phyloP scores from a whole-genome alignment of 2,888 invertebrate genomes.

The Apodemia hepburni region DNA sequence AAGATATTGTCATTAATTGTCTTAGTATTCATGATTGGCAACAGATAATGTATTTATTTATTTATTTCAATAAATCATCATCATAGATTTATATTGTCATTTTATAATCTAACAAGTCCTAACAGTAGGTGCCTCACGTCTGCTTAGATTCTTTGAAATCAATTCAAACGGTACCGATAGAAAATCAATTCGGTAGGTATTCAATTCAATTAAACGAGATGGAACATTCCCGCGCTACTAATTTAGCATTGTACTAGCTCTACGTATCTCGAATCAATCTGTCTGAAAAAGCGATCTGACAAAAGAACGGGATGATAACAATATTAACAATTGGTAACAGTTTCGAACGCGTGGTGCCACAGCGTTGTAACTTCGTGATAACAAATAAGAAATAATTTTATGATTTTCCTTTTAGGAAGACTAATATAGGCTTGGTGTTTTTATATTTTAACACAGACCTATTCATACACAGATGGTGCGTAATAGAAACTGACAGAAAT shows the following conservation, averaged over 20 bases:
- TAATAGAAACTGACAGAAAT: background rate
- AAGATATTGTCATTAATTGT: no score
- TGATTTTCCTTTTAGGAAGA: slow-evolving; percentile 6
- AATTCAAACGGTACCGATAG: slow-evolving; percentile 60
- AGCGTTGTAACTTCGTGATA: slow-evolving; percentile 33
- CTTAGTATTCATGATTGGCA: background rate
- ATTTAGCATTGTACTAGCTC: slow-evolving; percentile 61
- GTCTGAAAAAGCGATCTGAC: slow-evolving; percentile 63
- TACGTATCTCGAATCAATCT: slow-evolving; percentile 64
- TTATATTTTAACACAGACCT: background rate
- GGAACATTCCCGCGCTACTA: slow-evolving; percentile 63
- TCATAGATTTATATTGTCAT: background rate
- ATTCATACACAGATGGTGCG: background rate
- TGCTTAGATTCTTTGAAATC: slow-evolving; percentile 49
- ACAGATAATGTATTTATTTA: background rate
- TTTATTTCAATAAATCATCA: background rate
- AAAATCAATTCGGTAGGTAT: slow-evolving; percentile 61
- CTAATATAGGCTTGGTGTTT: background rate
- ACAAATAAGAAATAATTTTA: slow-evolving; percentile 9
- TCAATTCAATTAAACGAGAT: slow-evolving; percentile 65
- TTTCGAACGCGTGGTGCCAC: slow-evolving; percentile 44
- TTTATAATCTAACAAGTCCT: slow-evolving; percentile 32
- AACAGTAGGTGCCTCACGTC: slow-evolving; percentile 5
- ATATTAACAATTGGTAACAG: slow-evolving; percentile 70
- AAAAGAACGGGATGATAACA: slow-evolving; percentile 60